Base-by-base conservation (phyloP, 37 sponge, comb jelly and placozoan species). In the Bolinopsis microptera region DNA sequence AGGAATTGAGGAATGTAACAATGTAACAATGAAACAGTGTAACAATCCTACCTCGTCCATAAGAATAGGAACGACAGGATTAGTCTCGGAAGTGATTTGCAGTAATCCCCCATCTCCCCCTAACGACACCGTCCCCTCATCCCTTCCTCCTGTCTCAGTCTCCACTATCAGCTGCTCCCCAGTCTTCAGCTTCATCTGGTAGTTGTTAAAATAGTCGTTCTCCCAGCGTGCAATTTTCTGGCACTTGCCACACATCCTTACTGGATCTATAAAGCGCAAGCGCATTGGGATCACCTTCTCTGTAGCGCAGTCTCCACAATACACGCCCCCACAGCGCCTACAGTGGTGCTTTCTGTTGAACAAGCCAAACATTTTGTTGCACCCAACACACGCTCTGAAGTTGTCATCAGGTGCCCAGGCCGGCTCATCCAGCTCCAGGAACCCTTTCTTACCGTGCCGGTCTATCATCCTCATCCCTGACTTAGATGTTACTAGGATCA, bases 391-490 rank as follows among this genome's bases (percentile, higher is more conserved):
- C 0, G 90, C 90, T 13, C 90, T 8, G 31, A 86, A 86, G 41
- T 41, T 13, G 40, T 39, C 41, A 38, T 86, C 90, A 18, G 61
- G n/a, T 8, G 90, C 90, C 90, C 90, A 86, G 61, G 90, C 90
- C 21, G 90, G 90, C 24, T 86, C 90, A 16, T 86, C 90, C 30
- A 41, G 30, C 2, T 86, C 90, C 8, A 86, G 90, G 61, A 86
- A 86, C 1, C 61, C 61, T 27, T 86, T 86, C 61, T 86, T 35
- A 13, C 90, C 90, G 31, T 86, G 1, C 0, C 90, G 41, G 61
- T 86, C 90, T 5, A 86, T 27, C 90, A 86, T 86, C 90, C 90
- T 27, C 90, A 86, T 86, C 27, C 90, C 90, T 8, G 90, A 86
- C 61, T 86, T 86, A 8, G 90, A 86, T 31, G 37, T 86, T 31